Base-by-base conservation (phyloP, 2,113 vertebrate species). In the Montifringilla adamsi region DNA sequence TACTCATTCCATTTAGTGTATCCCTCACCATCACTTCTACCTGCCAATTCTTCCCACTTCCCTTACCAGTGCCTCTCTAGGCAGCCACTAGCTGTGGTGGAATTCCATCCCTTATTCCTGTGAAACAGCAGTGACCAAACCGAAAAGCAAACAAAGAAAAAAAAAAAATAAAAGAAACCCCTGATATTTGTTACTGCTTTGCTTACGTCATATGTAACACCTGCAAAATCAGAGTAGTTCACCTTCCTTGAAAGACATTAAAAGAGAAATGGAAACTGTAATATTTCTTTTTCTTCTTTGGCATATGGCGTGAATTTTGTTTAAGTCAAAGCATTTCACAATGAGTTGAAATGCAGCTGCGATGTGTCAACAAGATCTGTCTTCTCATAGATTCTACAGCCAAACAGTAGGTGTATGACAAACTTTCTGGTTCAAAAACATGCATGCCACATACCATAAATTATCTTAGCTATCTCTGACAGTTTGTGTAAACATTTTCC, bases 251-350 rank as follows among this genome's bases (percentile, higher is more conserved):
- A 82, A 82, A 84, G 62, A 50, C 15, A 23, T 56, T 64, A 49
- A 80, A 87, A 93, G 62, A 93, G 70, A 64, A 17, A 80, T 62
- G 28, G 58, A 80, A 88, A 53, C 14, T 9, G 4, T 44, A 87
- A 77, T 15, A 47, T 18, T 74, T 4, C 18, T 77, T 95, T 96
- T 88, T 76, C 24, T 76, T 96, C 84, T 85, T 63, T 95, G 81
- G 92, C 83, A 85, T 84, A 93, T 58, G 75, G 49, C 67, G 28
- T 55, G 60, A 89, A 93, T 96, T 93, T 96, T 96, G 91, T 93
- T 95, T 92, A 95, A 96, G 72, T 96, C 93, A 95, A 96, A 97
- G 85, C 64, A 85, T 95, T 95, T 97, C 91, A 94, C 96, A 96
- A 93, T 67, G 39, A 96, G 44, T 68, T 94, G 85, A 95, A 79